Evolutionary conservation across 2,888 invertebrate species (phyloP).

Genomic region (Dolichomitus sp.): DNA sequence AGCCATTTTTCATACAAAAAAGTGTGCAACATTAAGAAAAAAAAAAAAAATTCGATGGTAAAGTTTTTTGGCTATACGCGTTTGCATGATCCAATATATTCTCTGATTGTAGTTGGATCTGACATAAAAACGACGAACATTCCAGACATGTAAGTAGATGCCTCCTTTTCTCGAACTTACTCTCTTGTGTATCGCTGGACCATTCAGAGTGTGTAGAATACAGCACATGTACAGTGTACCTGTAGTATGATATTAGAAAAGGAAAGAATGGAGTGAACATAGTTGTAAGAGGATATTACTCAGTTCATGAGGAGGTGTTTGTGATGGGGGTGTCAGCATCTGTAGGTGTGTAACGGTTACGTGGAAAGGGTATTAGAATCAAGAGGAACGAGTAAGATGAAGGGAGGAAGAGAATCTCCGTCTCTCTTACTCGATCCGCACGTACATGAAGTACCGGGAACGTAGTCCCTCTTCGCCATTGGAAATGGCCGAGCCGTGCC

Average conservation of each 20-base stretch:
- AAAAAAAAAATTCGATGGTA: too few relatives aligned
- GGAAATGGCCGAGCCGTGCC: slow-evolving; percentile 73
- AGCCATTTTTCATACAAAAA: too few relatives aligned
- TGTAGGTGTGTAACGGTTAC: not conserved
- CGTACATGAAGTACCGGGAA: slow-evolving; percentile 52
- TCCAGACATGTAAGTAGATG: not conserved
- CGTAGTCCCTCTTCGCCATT: slow-evolving; percentile 64
- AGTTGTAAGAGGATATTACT: slow-evolving; percentile 11
- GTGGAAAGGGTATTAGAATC: not conserved
- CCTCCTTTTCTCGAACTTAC: not conserved
- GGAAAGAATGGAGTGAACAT: slow-evolving; percentile 9
- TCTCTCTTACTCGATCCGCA: slow-evolving; percentile 12
- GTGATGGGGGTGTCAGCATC: not conserved
- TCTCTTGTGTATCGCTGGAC: slow-evolving; percentile 13
- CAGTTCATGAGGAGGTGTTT: not conserved
- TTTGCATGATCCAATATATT: not conserved
- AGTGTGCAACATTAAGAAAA: too few relatives aligned
- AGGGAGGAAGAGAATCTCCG: slow-evolving; percentile 4
- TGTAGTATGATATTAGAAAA: not conserved
- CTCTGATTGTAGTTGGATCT: not conserved
- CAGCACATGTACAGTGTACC: not conserved
- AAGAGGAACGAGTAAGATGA: slow-evolving; percentile 13
- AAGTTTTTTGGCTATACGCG: not conserved
- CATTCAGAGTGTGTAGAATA: not conserved
- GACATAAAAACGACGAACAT: not conserved